Base-by-base conservation (phyloP, 2,797 vertebrate species). In the Graptemys geographica region DNA sequence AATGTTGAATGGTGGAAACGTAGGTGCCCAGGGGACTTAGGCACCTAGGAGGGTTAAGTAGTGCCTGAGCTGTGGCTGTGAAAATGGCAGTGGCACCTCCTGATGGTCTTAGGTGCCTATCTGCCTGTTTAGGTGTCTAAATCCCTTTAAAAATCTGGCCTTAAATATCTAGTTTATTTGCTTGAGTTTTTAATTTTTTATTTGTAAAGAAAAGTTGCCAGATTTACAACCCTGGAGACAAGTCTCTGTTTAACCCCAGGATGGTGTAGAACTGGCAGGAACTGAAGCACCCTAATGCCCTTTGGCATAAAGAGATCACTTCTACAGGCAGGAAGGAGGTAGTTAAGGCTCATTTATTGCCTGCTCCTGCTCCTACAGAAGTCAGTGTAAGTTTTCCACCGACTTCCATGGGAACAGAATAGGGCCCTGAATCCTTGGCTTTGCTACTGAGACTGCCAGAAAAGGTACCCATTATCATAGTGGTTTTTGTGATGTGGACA, bases 301-400 rank as follows among this genome's bases (percentile, higher is more conserved):
- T 80, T 65, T 78, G 65, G 18, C 80, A 87, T 74, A 76, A 93
- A 86, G 28, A 51, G 10, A 44, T 88, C 28, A 47, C 25, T 47
- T 76, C 25, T 47, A 4, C 56, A 92, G 59, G 25, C 59, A 4
- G 28, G 27, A 92, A 89, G 76, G 76, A 56, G 91, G 53, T 31
- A 16, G 23, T 88, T 88, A 84, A 80, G 86, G 57, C 84, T 62
- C 84, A 90, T 90, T 82, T 0, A 49, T 84, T 92, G 89, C 23
- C 91, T 87, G 69, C 15, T 87, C 81, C 25, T 74, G 28, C 41
- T 92, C 3, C 15, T 33, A 44, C 1, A 0, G 2, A 88, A 88
- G 47, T 87, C 47, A 82, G 90, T 94, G 85, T 86, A 86, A 96
- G 86, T 89, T 88, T 88, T 94, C 62, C 44, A 85, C 88, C 86